Percentiles rank a stretch among this genome's conserved stretches.
phyloP scores from a whole-genome alignment of 2,797 vertebrate genomes.

The Xenops minutus region DNA sequence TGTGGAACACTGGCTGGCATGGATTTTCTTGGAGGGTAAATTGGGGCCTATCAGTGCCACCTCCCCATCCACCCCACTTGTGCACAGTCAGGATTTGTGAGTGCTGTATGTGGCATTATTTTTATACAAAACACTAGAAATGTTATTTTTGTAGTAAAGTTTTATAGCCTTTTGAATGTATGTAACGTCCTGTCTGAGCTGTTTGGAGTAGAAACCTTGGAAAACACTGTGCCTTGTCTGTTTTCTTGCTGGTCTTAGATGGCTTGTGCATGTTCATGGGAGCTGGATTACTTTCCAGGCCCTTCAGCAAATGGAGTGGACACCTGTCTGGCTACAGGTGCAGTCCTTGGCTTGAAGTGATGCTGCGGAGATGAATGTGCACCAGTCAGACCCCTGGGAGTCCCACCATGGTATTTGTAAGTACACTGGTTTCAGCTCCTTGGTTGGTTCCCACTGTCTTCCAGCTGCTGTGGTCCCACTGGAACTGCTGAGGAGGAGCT shows the following conservation, averaged over 20 bases:
- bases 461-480: neutral
- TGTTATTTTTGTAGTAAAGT: constrained; percentile 10
- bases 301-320: neutral
- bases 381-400: neutral
- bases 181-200: neutral
- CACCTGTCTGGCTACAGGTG: neutral
- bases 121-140: neutral
- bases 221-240: neutral
- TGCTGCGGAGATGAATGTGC: neutral
- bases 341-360: neutral
- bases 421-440: neutral
- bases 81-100: accelerated
- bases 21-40: neutral
- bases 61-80: accelerated
- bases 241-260: neutral
- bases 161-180: neutral
- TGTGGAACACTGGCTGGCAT: neutral
- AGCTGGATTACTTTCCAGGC: neutral
- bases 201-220: accelerated
- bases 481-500: neutral
- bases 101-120: neutral
- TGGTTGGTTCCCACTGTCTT: accelerated
- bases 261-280: neutral
- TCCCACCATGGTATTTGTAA: neutral
- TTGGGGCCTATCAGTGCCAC: neutral